Evolutionary conservation across 1,140 invertebrate genomes (phyloP).

Genomic region (Brachionus rubens): DNA sequence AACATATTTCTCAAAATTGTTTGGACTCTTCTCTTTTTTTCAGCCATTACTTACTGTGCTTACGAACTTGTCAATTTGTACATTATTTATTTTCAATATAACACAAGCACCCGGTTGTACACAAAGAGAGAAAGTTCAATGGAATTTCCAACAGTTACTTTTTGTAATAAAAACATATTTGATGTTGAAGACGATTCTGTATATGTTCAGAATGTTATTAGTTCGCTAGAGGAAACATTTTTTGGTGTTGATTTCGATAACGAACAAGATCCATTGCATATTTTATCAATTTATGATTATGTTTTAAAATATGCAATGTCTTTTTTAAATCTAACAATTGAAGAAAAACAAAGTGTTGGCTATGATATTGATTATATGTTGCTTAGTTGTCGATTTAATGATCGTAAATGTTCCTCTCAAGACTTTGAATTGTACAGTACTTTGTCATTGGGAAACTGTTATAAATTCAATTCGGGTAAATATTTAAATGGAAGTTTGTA

Average conservation of each 20-base stretch:
- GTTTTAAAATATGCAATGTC: no score
- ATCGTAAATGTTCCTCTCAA: background rate
- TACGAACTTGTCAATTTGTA: background rate
- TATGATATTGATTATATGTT: background rate
- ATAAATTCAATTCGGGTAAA: background rate
- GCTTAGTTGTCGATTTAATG: background rate
- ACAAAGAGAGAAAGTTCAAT: background rate
- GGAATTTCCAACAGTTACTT: background rate
- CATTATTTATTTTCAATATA: background rate
- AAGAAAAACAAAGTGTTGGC: background rate
- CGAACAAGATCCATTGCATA: no score
- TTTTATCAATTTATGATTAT: no score
- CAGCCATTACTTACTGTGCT: background rate
- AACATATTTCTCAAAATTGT: background rate
- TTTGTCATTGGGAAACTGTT: background rate
- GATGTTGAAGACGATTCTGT: no score
- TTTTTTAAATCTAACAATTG: no score
- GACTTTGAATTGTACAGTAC: background rate
- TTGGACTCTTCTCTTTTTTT: background rate
- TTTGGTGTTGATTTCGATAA: no score
- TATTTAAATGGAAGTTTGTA: background rate
- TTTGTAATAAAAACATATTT: constrained; percentile 12
- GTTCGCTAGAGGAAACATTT: no score
- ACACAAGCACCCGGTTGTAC: background rate
- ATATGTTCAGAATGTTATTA: no score